These are phyloP conservation scores for Todus mexicanus DNA, from an alignment of 2,797 vertebrate species.

Conservation along the genomic window DNA sequence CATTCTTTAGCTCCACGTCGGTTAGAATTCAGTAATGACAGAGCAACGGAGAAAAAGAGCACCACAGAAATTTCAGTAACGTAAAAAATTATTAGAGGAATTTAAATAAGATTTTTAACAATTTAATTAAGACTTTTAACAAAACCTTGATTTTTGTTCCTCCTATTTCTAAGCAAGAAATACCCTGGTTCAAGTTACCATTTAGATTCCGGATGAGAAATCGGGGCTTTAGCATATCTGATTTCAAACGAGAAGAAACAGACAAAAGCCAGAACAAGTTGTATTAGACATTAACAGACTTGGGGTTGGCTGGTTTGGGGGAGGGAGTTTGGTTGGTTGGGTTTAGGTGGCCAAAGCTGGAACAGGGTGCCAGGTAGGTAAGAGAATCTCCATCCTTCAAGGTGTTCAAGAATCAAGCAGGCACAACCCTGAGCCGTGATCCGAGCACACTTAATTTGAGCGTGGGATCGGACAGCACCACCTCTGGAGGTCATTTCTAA, in stretches of 20 bases:
- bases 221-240: accelerated
- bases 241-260: accelerated
- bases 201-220: neutral
- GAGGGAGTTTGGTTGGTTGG: too few relatives aligned
- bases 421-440: neutral
- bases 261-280: neutral
- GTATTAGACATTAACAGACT: neutral
- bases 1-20: neutral
- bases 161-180: neutral
- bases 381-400: neutral
- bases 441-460: neutral
- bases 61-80: neutral
- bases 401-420: neutral
- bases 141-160: neutral
- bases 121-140: neutral
- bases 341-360: neutral
- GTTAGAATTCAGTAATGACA: neutral
- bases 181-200: neutral
- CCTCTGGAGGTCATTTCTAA: neutral
- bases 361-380: neutral
- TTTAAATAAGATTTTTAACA: neutral
- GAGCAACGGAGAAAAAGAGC: neutral
- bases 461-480: accelerated
- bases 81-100: neutral
- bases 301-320: neutral